Evolutionary conservation across 2,888 invertebrate species (phyloP).

Genomic region (Cephus pygmeus): DNA sequence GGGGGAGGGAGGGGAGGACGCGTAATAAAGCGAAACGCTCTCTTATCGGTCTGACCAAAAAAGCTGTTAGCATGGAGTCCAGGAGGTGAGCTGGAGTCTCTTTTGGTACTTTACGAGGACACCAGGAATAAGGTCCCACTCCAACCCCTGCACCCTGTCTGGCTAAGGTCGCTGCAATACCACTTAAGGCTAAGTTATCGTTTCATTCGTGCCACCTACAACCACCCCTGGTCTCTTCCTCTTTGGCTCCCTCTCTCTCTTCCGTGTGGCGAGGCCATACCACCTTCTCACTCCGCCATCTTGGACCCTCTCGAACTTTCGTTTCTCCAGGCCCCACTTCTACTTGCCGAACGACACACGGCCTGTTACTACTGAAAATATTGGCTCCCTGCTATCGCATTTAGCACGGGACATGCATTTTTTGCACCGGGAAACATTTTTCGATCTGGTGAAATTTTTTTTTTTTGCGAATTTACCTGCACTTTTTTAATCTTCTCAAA

Average conservation of each 20-base stretch:
- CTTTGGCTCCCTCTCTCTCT: constrained; percentile 13
- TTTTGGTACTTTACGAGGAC: constrained; percentile 9
- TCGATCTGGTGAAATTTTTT: not conserved
- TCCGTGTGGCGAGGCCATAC: not conserved
- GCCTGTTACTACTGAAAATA: not conserved
- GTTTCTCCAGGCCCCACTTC: not conserved
- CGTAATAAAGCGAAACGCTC: constrained; percentile 1
- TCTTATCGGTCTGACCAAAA: constrained; percentile 4
- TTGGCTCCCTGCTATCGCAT: not conserved
- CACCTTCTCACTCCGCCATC: not conserved
- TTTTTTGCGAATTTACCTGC: fast-evolving
- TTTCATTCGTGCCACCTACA: constrained; percentile 10
- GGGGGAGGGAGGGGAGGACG: not conserved
- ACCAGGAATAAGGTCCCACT: not conserved
- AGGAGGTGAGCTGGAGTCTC: not conserved
- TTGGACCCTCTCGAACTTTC: not conserved
- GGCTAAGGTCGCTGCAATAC: constrained; percentile 22
- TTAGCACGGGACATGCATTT: not conserved
- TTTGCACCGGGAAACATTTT: not conserved
- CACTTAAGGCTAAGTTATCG: constrained; percentile 29
- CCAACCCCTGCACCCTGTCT: not conserved
- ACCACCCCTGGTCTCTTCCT: constrained; percentile 8
- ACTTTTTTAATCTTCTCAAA: not conserved
- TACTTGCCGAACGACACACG: not conserved
- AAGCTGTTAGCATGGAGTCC: not conserved